These are phyloP conservation scores for Pecten maximus DNA, from an alignment of 2,888 invertebrate genomes.

Conservation along the genomic window DNA sequence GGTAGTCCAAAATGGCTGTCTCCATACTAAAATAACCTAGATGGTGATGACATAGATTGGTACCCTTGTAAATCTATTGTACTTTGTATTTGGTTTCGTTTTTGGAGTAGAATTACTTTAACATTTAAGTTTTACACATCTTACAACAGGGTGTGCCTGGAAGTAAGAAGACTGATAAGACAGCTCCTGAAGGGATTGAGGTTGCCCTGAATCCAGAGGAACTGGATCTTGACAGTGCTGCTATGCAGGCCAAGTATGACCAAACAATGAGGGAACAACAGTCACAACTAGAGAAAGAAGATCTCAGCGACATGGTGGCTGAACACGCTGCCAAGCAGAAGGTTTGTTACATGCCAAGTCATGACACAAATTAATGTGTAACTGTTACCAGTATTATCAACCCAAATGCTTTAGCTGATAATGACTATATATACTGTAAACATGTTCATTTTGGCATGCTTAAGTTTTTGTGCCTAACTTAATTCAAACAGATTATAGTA, in stretches of 20 bases:
- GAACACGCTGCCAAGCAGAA: constrained; percentile 98
- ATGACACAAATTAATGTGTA: not conserved
- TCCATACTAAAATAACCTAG: too few species aligned
- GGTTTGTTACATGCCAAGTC: constrained; percentile 83
- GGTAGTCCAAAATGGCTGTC: too few species aligned
- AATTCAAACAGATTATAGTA: too few species aligned
- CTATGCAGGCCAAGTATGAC: constrained; percentile 93
- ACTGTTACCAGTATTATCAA: too few species aligned
- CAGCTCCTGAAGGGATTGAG: constrained; percentile 87
- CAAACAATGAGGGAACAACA: constrained; percentile 97
- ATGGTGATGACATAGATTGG: too few species aligned
- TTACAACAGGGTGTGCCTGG: constrained; percentile 53
- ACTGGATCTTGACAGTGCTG: constrained; percentile 96
- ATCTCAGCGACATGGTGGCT: constrained; percentile 98
- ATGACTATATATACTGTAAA: too few species aligned
- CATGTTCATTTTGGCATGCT: too few species aligned
- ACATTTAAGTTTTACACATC: not conserved
- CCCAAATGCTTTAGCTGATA: too few species aligned
- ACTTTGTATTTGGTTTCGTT: too few species aligned
- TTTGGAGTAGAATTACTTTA: not conserved
- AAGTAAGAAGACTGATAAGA: constrained; percentile 73
- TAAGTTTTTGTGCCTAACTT: too few species aligned
- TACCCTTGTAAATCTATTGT: too few species aligned
- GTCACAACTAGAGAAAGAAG: constrained; percentile 93
- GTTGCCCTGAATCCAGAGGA: constrained; percentile 98